Base-by-base conservation (phyloP, 2,113 vertebrate species). In the Sprattus sprattus region DNA sequence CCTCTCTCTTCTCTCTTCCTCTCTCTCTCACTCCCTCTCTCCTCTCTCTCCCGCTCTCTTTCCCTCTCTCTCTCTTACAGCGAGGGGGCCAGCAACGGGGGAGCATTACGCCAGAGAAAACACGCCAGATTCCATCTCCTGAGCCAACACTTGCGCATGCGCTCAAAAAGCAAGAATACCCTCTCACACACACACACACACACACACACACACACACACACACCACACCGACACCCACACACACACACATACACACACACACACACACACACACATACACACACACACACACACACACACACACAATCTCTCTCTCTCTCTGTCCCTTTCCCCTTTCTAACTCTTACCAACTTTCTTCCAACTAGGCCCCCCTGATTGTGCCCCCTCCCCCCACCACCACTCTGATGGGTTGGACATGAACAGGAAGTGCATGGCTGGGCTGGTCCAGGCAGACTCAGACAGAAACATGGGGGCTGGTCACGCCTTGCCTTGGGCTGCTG, bases 121-220 rank as follows among this genome's bases (percentile, higher is more conserved):
- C 85, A 89, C 60, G 52, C 84, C 84, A 87, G 86, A 90, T 90
- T 90, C 89, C 87, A 86, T 90, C 87, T 88, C 87, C 50, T 83
- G 78, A 82, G 84, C 87, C 87, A 87, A 87, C 82, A 82, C 87
- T 88, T 87, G 86, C 89, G 54, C 84, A 54, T 54, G 28, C 85
- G 13, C 15, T 22, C 67, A 71, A 60, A 22, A 28, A 11, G 44
- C 80, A 50, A 82, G 10, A 16, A 25, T 25, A 39, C 11, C 0
- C 11, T 32, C 11, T 20, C 5, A 78, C 57, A 82, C 81, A 82
- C 81, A 83, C 47, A 57, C 20, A 10, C 22, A 44, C 64, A 28
- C 75, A 50, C 84, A 67, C 83, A 22, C 80, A 86, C 54, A 39
- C 39, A 39, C 39, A 39, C 39, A 39, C 39, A 39, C 39, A 39